Base-by-base conservation (phyloP, 2,113 vertebrate species). In the Amphiprion ocellaris region DNA sequence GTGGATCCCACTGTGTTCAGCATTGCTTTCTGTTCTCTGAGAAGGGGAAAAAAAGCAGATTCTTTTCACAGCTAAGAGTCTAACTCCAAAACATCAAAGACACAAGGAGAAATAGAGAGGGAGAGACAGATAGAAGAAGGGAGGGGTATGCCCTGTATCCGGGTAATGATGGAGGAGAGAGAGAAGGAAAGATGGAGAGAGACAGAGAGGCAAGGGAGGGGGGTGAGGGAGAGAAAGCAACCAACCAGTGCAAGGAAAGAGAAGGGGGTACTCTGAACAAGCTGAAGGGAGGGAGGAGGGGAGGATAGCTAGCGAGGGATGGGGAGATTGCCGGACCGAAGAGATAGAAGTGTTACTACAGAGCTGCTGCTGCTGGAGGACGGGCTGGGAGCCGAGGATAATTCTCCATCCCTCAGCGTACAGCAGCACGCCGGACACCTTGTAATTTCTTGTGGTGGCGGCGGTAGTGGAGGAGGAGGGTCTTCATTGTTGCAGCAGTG, bases 271-370 rank as follows among this genome's bases (percentile, higher is more conserved):
- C 74, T 90, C 80, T 89, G 88, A 90, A 81, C 88, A 72, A 81
- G 87, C 78, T 74, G 82, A 82, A 77, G 74, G 87, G 81, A 73
- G 79, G 80, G 82, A 82, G 82, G 86, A 61, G 64, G 69, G 81
- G 84, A 79, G 74, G 81, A 71, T 62, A 82, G 84, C 3, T 47
- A 85, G 80, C 1, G 71, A 85, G 83, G 79, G 86, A 90, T 89
- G 89, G 82, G 86, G 84, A 91, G 85, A 77, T 82, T 76, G 90
- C 86, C 64, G 86, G 85, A 85, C 88, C 30, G 71, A 91, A 82
- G 67, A 73, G 92, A 92, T 46, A 90, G 90, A 93, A 94, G 94
- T 94, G 93, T 94, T 95, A 95, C 93, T 94, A 94, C 90, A 89
- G 90, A 81, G 90, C 90, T 93, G 91, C 87, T 82, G 89, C 92